Percentiles rank a stretch among this genome's conserved stretches.
Conservation (phyloP, 53 echinoderm and acorn worm genomes). For the Astropecten irregularis region DNA sequence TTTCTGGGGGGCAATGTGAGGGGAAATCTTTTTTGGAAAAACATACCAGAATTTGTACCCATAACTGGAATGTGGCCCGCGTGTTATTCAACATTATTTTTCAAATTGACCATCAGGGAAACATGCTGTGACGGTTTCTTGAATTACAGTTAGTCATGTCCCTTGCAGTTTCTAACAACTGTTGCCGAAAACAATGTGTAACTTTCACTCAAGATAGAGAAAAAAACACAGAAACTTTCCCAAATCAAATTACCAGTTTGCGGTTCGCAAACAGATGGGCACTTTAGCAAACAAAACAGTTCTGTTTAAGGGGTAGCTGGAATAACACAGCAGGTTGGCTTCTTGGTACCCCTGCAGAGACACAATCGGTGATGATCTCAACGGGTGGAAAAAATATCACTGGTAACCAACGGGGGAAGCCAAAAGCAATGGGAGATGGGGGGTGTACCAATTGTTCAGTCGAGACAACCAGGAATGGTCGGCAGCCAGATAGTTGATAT, state of each 20-base stretch:
- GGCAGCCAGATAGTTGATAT: conserved; percentile 14
- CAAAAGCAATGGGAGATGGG: not conserved
- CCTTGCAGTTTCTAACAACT: not conserved
- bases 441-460: too few species aligned
- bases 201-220: not conserved
- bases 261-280: conserved; percentile 38
- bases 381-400: not conserved
- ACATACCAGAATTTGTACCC: too few species aligned
- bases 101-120: not conserved
- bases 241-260: conserved; percentile 27
- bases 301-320: not conserved
- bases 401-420: conserved; percentile 10
- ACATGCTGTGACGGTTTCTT: not conserved
- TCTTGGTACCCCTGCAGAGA: not conserved
- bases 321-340: not conserved
- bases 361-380: not conserved
- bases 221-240: not conserved
- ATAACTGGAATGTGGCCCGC: too few species aligned
- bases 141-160: not conserved
- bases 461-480: too few species aligned
- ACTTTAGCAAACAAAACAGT: not conserved
- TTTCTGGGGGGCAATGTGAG: too few species aligned
- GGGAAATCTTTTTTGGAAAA: too few species aligned
- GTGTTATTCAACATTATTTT: too few species aligned
- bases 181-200: not conserved